Conservation (phyloP, 2,113 vertebrate species). For the Podarcis muralis region DNA sequence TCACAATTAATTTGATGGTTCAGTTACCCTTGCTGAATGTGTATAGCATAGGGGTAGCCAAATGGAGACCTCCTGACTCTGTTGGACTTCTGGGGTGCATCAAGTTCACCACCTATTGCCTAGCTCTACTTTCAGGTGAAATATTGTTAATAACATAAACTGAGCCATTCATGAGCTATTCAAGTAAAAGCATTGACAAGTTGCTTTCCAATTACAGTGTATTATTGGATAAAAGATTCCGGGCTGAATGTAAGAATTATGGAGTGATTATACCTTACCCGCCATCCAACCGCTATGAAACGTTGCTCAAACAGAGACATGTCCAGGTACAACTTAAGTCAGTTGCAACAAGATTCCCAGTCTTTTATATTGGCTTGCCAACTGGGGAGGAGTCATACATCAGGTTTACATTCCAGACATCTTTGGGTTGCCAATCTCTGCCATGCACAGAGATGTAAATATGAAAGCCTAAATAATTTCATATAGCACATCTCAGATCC, state of each 20-base stretch:
- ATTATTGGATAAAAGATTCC: slow-evolving; percentile 95
- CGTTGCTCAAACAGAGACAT: slow-evolving; percentile 95
- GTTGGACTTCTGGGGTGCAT: background rate
- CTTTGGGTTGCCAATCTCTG: too few species aligned
- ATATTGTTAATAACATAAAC: background rate
- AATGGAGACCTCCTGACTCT: too few species aligned
- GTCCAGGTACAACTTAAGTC: slow-evolving; percentile 86
- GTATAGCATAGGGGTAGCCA: background rate
- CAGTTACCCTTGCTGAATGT: background rate
- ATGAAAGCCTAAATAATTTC: background rate
- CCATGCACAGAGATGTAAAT: background rate
- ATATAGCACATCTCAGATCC: background rate
- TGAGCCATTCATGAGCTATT: background rate
- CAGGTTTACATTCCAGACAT: background rate
- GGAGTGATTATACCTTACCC: slow-evolving; percentile 98
- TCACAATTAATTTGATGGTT: background rate
- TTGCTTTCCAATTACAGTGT: slow-evolving; percentile 79
- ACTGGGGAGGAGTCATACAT: background rate
- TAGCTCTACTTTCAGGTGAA: background rate
- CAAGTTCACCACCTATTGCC: background rate
- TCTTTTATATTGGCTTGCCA: background rate
- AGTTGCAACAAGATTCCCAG: background rate
- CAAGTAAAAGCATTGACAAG: background rate
- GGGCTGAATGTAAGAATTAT: slow-evolving; percentile 98
- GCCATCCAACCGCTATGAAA: slow-evolving; percentile 98